These are phyloP conservation scores for Plebejus anna DNA, from an alignment of 2,888 invertebrate species.

Conservation along the genomic window DNA sequence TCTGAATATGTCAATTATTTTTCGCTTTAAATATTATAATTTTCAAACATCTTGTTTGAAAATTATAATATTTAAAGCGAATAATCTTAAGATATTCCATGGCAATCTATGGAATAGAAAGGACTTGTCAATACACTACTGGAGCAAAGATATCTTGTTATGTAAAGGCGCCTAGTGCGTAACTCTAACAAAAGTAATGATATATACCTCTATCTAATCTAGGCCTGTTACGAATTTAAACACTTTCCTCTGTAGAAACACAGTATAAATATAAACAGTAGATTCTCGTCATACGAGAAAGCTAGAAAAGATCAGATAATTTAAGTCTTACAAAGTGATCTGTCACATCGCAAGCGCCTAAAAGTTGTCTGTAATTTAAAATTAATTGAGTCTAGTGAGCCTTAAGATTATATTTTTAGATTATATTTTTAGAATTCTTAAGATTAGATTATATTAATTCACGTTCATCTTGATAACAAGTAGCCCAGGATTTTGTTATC, in stretches of 20 bases:
- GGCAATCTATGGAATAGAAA: background rate
- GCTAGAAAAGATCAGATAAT: background rate
- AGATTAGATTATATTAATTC: no score
- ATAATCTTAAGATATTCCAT: background rate
- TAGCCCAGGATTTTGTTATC: no score
- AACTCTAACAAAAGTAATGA: conserved; percentile 1
- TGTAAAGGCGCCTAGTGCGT: conserved; percentile 15
- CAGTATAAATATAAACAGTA: background rate
- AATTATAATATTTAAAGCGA: background rate
- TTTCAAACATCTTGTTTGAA: background rate
- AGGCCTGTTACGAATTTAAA: conserved; percentile 25
- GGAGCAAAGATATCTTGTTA: background rate
- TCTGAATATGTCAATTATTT: no score
- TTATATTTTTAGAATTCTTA: no score
- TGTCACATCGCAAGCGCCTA: no score
- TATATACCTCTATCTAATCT: conserved; percentile 16
- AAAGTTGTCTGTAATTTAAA: no score
- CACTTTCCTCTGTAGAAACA: conserved; percentile 30
- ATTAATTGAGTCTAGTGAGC: no score
- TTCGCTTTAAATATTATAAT: background rate
- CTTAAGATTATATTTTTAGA: no score
- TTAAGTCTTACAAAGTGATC: background rate
- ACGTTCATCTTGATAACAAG: no score
- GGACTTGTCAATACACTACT: conserved; percentile 2
- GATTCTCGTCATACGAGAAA: background rate